Conservation (phyloP, 1,140 invertebrate genomes). For the Meloidogyne floridensis region DNA sequence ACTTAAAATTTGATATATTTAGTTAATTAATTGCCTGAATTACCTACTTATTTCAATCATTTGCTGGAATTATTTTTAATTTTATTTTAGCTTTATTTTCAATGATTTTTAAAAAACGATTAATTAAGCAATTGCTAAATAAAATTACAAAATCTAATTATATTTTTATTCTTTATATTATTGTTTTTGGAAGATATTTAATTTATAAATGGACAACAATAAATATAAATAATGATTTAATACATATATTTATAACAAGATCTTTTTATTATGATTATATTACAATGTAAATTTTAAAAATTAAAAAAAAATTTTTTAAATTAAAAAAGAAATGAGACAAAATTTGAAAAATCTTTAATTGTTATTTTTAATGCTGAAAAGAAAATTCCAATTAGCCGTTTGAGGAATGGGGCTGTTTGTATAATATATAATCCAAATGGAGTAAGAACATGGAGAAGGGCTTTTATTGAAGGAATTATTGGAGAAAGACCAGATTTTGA, state of each 20-base stretch:
- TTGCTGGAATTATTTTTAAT: no score
- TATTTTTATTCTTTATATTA: background rate
- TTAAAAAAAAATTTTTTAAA: background rate
- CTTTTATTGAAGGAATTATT: constrained; percentile 3
- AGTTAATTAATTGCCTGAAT: no score
- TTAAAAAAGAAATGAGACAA: background rate
- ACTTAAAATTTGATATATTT: no score
- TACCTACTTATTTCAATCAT: no score
- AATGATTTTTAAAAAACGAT: background rate
- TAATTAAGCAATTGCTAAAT: background rate
- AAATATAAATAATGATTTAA: constrained; percentile 7
- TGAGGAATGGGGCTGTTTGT: background rate
- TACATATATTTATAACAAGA: constrained; percentile 7
- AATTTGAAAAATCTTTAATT: background rate
- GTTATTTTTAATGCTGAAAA: background rate
- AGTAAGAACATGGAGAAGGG: background rate
- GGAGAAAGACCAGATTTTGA: constrained; percentile 8
- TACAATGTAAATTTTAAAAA: background rate
- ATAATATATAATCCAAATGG: background rate
- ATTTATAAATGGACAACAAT: background rate
- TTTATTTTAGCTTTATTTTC: background rate
- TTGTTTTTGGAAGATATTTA: background rate
- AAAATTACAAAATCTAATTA: background rate
- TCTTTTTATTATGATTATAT: constrained; percentile 4
- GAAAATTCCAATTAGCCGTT: background rate